Conservation (phyloP, 2,113 vertebrate genomes). For the Bolborhynchus lineola region DNA sequence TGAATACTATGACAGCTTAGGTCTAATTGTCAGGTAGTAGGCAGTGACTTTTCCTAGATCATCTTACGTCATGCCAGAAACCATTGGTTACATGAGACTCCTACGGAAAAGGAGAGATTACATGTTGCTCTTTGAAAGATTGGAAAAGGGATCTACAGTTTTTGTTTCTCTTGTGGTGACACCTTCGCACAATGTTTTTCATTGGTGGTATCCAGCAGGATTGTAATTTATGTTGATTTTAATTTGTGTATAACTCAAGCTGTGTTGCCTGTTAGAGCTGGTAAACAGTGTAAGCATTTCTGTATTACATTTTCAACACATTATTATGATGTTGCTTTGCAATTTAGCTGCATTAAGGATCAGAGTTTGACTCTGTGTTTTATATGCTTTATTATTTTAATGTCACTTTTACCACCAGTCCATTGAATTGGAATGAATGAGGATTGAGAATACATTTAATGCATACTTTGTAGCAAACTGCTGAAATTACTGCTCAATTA, state of each 20-base stretch:
- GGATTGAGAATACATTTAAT: slow-evolving; percentile 4
- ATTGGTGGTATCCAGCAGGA: not conserved
- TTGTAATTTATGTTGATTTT: not conserved
- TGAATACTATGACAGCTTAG: not conserved
- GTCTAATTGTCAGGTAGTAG: not conserved
- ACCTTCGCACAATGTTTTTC: not conserved
- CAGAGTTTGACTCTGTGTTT: not conserved
- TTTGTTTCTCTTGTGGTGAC: not conserved
- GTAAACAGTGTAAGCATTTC: not conserved
- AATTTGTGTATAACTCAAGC: not conserved
- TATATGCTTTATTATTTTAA: slow-evolving; percentile 31
- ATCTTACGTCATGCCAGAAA: not conserved
- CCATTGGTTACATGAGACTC: fast-evolving
- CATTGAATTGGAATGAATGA: slow-evolving; percentile 41
- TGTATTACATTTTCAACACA: not conserved
- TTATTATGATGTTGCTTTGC: not conserved
- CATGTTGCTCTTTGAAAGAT: not conserved
- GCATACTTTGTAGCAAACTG: not conserved
- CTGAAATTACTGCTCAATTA: slow-evolving; percentile 12
- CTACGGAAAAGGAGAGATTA: not conserved
- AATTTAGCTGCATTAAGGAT: not conserved
- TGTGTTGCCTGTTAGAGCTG: not conserved
- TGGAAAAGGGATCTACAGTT: not conserved
- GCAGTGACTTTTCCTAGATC: not conserved
- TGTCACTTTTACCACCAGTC: not conserved